Base-by-base conservation (phyloP, 2,888 invertebrate genomes). In the Iphiclides podalirius region DNA sequence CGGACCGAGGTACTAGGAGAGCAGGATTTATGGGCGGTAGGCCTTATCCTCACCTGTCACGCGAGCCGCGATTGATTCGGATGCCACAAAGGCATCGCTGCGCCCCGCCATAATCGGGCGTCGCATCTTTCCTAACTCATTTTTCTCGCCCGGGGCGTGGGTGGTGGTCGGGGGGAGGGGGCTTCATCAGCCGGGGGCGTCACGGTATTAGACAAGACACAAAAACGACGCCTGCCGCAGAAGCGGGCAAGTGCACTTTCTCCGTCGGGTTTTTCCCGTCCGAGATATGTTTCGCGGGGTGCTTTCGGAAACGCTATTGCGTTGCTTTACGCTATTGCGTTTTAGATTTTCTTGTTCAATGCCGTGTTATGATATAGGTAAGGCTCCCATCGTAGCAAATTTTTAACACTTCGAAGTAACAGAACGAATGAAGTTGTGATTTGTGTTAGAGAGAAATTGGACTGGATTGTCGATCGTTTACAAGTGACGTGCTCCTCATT, bases 91-190 rank as follows among this genome's bases (percentile, higher is more conserved):
- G 79, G 78, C 20, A 67, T 67, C 71, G 61, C 63, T 67, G 72
- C 76, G 79, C 76, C 79, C 79, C 77, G 79, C 80, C 75, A 85
- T 85, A 85, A 86, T 86, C 86, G 85, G 73, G 70, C 72, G 76
- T 78, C 85, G 82, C 88, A 88, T 89, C 88, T 89, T 86, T 87
- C 84, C 87, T 88, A 87, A 87, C 88, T 88, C 89, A 89, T 89
- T 89, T 89, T 89, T 88, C 89, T 89, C 83, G 83, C 79, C 76
- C 64, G 76, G 75, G 77, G 81, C 69, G 67, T n/a, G n/a, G n/a
- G n/a, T n/a, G n/a, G n/a, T n/a, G 54, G 62, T 66, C 68, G 59
- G 57, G 61, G 59, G 64, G 58, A 60, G 61, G 65, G 58, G 69
- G 77, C 70, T 74, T 81, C 83, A 79, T 83, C 84, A 81, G 74